Conservation (phyloP, 92 coral and sea anemone genomes). For the Palythoa grandis region DNA sequence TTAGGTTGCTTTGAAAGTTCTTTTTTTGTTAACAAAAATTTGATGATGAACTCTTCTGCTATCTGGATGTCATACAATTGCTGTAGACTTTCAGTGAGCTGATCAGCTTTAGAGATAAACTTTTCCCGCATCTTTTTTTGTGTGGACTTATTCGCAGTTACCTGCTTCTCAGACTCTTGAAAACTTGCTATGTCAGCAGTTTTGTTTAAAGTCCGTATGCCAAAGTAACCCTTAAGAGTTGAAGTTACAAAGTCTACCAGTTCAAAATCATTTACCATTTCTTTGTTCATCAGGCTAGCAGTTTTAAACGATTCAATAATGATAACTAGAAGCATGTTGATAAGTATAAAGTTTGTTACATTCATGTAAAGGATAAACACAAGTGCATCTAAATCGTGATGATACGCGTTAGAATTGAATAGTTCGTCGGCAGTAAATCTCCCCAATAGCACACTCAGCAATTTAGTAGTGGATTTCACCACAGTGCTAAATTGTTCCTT, state of each 20-base stretch:
- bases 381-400: slow-evolving; percentile 67
- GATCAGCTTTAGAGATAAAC: background rate
- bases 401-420: slow-evolving; percentile 46
- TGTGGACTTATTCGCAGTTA: background rate
- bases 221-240: slow-evolving; percentile 67
- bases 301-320: slow-evolving; percentile 77
- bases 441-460: slow-evolving; percentile 83
- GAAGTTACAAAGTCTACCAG: slow-evolving; percentile 74
- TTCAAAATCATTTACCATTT: slow-evolving; percentile 77
- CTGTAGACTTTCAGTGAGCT: background rate
- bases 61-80: slow-evolving; percentile 18
- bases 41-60: slow-evolving; percentile 32
- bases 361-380: slow-evolving; percentile 72
- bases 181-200: background rate
- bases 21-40: background rate
- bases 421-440: slow-evolving; percentile 71
- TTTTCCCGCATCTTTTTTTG: background rate
- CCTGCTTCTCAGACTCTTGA: slow-evolving; percentile 2
- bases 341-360: slow-evolving; percentile 75
- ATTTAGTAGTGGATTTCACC: slow-evolving; percentile 70
- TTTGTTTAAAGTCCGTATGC: slow-evolving; percentile 65
- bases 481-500: slow-evolving; percentile 73
- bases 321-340: slow-evolving; percentile 81
- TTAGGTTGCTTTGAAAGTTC: background rate
- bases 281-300: slow-evolving; percentile 57